These are phyloP conservation scores for Neodiprion lecontei DNA, from an alignment of 1,140 invertebrate species.

Conservation along the genomic window DNA sequence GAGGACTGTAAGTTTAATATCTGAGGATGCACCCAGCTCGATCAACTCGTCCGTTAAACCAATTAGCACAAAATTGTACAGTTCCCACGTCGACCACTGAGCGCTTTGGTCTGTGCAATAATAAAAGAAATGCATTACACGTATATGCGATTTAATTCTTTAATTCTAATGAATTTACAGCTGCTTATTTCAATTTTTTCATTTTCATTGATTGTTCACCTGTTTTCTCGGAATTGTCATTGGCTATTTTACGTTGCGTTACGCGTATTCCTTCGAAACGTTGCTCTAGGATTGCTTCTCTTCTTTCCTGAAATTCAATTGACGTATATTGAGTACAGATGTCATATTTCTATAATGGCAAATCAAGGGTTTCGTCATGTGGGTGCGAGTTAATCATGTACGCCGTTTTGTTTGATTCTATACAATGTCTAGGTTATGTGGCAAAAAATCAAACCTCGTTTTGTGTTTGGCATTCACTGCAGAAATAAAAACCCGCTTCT, in stretches of 20 bases:
- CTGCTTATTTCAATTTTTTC: no score
- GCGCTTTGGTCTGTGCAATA: slow-evolving; percentile 35
- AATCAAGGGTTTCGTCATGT: no score
- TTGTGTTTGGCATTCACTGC: slow-evolving; percentile 63
- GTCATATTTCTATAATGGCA: no score
- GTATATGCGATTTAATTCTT: slow-evolving; percentile 20
- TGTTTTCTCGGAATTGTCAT: slow-evolving; percentile 18
- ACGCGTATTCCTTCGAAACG: slow-evolving; percentile 33
- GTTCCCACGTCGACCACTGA: slow-evolving; percentile 70
- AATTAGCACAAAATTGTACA: slow-evolving; percentile 70
- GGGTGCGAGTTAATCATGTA: no score
- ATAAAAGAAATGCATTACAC: slow-evolving; percentile 18
- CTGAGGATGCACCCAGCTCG: slow-evolving; percentile 62
- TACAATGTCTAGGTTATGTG: not conserved
- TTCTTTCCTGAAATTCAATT: slow-evolving; percentile 48
- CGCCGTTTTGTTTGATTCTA: not conserved
- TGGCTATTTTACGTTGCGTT: slow-evolving; percentile 39
- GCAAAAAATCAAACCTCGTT: slow-evolving; percentile 46
- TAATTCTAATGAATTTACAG: no score
- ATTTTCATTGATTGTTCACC: slow-evolving; percentile 13
- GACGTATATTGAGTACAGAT: no score
- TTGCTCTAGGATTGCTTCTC: slow-evolving; percentile 54
- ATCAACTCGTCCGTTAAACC: slow-evolving; percentile 69
- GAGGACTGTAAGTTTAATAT: slow-evolving; percentile 65
- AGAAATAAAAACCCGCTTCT: slow-evolving; percentile 64